phyloP scores from a whole-genome alignment of 2,797 vertebrate genomes.

The Brotula barbata region DNA sequence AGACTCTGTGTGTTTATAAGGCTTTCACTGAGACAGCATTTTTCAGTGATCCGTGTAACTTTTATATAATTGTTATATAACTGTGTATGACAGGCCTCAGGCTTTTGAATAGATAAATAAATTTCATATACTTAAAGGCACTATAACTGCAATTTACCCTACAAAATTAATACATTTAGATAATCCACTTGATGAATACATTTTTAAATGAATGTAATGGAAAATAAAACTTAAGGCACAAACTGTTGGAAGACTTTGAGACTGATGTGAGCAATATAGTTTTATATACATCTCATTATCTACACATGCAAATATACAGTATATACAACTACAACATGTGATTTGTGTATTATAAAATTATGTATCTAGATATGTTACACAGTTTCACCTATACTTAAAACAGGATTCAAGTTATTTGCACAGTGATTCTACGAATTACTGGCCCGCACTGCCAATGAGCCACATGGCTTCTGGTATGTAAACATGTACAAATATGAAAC shows the following conservation, averaged over 20 bases:
- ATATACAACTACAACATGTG: slow-evolving; percentile 10
- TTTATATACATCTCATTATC: background rate
- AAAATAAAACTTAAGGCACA: slow-evolving; percentile 9
- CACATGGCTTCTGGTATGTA: slow-evolving; percentile 53
- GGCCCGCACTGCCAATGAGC: slow-evolving; percentile 39
- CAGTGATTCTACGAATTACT: slow-evolving; percentile 32
- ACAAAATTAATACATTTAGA: too few species aligned
- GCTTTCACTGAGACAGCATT: slow-evolving; percentile 7
- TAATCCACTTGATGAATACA: too few species aligned
- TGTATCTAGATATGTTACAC: slow-evolving; percentile 12
- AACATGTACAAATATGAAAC: slow-evolving; percentile 52
- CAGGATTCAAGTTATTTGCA: slow-evolving; percentile 16
- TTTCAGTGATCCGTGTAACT: slow-evolving; percentile 25
- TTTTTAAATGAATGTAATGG: slow-evolving; percentile 16
- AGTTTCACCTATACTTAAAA: slow-evolving; percentile 16
- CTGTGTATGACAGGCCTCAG: background rate
- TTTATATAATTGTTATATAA: too few species aligned
- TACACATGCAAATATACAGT: slow-evolving; percentile 11
- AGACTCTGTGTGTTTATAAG: too few species aligned
- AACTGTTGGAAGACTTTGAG: slow-evolving; percentile 29
- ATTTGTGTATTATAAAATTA: slow-evolving; percentile 10
- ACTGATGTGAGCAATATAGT: background rate
- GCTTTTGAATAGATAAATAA: background rate
- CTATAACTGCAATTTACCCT: background rate
- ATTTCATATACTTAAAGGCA: background rate